Percentiles rank a stretch among this genome's conserved stretches.
phyloP scores from a whole-genome alignment of 2,113 vertebrate genomes.

The Zingel zingel region DNA sequence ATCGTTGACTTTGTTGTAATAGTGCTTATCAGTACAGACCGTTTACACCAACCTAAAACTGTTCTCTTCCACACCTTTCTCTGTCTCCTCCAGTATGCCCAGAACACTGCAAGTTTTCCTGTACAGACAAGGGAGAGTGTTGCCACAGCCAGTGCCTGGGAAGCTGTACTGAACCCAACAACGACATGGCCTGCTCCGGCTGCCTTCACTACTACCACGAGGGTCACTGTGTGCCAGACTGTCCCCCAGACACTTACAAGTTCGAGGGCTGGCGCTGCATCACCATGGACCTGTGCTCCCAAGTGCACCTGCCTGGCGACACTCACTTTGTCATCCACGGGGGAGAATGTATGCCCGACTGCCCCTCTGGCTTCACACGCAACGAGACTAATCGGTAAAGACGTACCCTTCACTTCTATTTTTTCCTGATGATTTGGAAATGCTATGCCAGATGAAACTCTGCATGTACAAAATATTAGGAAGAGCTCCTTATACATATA shows the following conservation, averaged over 20 bases:
- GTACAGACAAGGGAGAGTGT: slow-evolving; percentile 90
- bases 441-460: not conserved
- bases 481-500: slow-evolving; percentile 7
- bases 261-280: slow-evolving; percentile 99
- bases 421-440: slow-evolving; percentile 25
- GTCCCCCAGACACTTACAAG: slow-evolving; percentile 92
- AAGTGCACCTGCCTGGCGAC: slow-evolving; percentile 86
- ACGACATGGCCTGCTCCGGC: slow-evolving; percentile 90
- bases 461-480: not conserved
- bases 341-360: slow-evolving; percentile 94
- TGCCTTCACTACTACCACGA: slow-evolving; percentile 94
- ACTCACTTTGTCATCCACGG: slow-evolving; percentile 93
- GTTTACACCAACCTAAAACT: slow-evolving; percentile 11
- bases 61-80: slow-evolving; percentile 47
- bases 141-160: slow-evolving; percentile 96
- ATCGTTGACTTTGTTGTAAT: slow-evolving; percentile 12
- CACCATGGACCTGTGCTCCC: slow-evolving; percentile 91
- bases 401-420: slow-evolving; percentile 27
- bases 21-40: not conserved
- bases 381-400: slow-evolving; percentile 92
- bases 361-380: slow-evolving; percentile 95
- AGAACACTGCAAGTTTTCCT: slow-evolving; percentile 89
- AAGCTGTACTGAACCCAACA: slow-evolving; percentile 89
- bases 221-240: slow-evolving; percentile 89
- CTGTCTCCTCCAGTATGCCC: slow-evolving; percentile 90